These are phyloP conservation scores for Tubulanus polymorphus DNA, from an alignment of 2,888 invertebrate genomes.

Conservation along the genomic window DNA sequence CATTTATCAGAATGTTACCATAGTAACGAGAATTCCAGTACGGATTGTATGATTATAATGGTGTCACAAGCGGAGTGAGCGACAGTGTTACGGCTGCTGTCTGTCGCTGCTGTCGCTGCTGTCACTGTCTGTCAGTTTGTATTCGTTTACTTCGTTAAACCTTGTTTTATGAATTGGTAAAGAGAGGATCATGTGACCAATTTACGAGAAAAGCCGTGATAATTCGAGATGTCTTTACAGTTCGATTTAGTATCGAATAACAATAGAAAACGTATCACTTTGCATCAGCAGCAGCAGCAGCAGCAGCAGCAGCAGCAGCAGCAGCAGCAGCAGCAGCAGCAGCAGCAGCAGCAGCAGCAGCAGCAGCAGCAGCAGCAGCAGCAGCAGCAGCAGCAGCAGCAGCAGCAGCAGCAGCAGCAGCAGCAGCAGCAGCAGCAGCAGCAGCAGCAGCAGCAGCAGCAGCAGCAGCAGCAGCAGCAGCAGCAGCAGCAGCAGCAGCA, in stretches of 20 bases:
- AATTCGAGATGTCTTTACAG: constrained; percentile 1
- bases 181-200: too few relatives aligned
- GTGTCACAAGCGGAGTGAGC: too few relatives aligned
- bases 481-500: not conserved
- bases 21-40: too few relatives aligned
- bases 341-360: not conserved
- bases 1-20: too few relatives aligned
- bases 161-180: too few relatives aligned
- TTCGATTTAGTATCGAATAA: not conserved
- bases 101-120: too few relatives aligned
- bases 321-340: constrained; percentile 2
- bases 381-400: not conserved
- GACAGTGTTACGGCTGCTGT: too few relatives aligned
- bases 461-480: not conserved
- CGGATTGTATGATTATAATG: too few relatives aligned
- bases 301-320: constrained; percentile 4
- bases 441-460: not conserved
- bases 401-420: not conserved
- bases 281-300: constrained; percentile 5
- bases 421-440: not conserved
- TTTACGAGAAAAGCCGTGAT: too few relatives aligned
- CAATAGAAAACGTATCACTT: not conserved
- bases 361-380: not conserved
- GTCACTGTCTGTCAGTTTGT: too few relatives aligned
- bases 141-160: too few relatives aligned